Evolutionary conservation across 2,797 vertebrate genomes (phyloP), one percentile per base, ranked within the genome.

Genomic region (Rhinoraja longicauda): DNA sequence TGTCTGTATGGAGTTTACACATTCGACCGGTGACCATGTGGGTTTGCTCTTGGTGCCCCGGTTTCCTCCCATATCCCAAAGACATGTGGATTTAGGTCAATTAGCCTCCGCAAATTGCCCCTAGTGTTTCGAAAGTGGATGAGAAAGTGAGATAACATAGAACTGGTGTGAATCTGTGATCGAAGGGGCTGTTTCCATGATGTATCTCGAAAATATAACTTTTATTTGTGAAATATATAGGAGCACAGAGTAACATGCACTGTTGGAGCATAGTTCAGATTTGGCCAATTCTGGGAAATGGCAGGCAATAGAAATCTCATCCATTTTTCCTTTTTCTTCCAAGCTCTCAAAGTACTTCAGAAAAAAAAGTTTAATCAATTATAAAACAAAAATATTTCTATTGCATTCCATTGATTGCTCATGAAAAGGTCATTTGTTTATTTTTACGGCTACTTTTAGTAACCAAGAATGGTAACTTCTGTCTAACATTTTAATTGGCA

Each of bases 401-500:
- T 88, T 10, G 0, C 82, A 64, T 64, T 91, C 39, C 32, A 91
- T 36, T 21, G 45, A 91, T 91, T 92, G 39, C 15, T 53, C 70
- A 45, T 73, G 36, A 73, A 67, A 67, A 92, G 72, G n/a, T 75
- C 4, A 70, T 92, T 75, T 57, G 26, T 32, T 32, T 91, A 19
- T 4, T 73, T 45, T 72, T 91, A 45, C 70, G 36, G 39, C 39
- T 39, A 92, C 24, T n/a, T 75, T 75, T 26, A 15, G 36, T 73
- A 93, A 90, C 92, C 93, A 93, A 62, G 94, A 95, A 96, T 93
- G 94, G 94, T 93, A 45, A 81, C 93, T 93, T 9, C 62, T 94
- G 94, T 94, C 93, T 93, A 7, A 1, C 75, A 57, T 84, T 94
- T 94, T 96, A 95, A 95, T 96, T 94, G 96, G 95, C 94, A 96